Percentiles rank a stretch among this genome's conserved stretches.
These are phyloP conservation scores for Diachrysia chrysitis DNA, from an alignment of 2,888 invertebrate genomes.

Conservation along the genomic window DNA sequence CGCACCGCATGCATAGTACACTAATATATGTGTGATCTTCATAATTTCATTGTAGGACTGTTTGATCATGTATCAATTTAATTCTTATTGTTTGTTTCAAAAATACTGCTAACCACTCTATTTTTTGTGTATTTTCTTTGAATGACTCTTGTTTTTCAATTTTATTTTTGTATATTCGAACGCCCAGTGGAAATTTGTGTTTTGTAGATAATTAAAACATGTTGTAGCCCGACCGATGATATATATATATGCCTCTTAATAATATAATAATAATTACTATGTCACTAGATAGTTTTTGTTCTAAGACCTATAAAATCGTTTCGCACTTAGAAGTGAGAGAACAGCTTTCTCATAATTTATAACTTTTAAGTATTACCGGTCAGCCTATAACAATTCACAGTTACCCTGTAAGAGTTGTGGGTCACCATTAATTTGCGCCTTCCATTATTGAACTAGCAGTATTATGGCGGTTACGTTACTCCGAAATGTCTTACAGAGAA, in stretches of 20 bases:
- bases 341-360: background rate
- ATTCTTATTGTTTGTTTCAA: conserved; percentile 9
- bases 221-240: background rate
- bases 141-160: background rate
- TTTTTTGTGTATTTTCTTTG: background rate
- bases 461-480: conserved; percentile 88
- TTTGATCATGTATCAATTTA: conserved; percentile 12
- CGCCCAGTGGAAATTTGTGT: background rate
- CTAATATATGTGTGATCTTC: conserved; percentile 80
- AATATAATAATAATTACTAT: too few relatives aligned
- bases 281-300: too few relatives aligned
- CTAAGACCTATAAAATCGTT: too few relatives aligned
- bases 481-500: conserved; percentile 84
- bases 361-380: background rate
- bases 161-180: background rate
- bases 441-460: conserved; percentile 47
- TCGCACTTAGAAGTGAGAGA: too few relatives aligned
- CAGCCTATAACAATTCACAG: conserved; percentile 72
- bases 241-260: too few relatives aligned
- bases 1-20: conserved; percentile 67
- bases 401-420: conserved; percentile 83
- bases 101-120: background rate
- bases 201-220: background rate
- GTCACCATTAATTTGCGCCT: conserved; percentile 48
- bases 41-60: conserved; percentile 50